phyloP scores from a whole-genome alignment of 37 sponge, comb jelly and placozoan species.

The Mnemiopsis leidyi region DNA sequence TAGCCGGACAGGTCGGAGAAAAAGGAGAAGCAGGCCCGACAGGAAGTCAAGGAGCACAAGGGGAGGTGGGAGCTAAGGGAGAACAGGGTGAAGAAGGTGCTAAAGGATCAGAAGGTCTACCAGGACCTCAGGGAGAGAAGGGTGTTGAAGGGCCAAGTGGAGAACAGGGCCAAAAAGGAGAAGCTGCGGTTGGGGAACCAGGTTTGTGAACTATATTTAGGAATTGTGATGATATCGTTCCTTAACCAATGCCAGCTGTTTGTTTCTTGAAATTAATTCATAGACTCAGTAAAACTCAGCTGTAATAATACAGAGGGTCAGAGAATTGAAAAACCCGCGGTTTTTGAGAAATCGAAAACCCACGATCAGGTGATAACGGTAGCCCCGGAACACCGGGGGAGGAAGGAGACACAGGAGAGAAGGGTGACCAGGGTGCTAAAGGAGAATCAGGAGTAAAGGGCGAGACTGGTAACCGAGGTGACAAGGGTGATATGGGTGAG shows the following conservation, averaged over 20 bases:
- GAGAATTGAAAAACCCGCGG: too few relatives aligned
- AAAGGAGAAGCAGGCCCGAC: not conserved
- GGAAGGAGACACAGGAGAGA: not conserved
- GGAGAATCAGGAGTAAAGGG: not conserved
- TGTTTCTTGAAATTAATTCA: too few relatives aligned
- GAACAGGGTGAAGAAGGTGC: conserved; percentile 7
- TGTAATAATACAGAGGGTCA: too few relatives aligned
- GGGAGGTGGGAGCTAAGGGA: conserved; percentile 24
- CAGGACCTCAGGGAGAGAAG: too few relatives aligned
- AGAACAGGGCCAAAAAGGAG: too few relatives aligned
- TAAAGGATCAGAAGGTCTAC: not conserved
- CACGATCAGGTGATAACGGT: not conserved
- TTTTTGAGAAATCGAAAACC: too few relatives aligned
- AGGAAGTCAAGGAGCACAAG: conserved; percentile 27
- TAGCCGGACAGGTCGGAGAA: not conserved
- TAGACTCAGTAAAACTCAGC: too few relatives aligned
- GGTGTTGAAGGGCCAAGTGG: not conserved
- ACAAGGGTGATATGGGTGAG: not conserved
- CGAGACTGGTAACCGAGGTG: not conserved
- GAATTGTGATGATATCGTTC: too few relatives aligned
- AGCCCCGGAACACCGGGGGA: too few relatives aligned
- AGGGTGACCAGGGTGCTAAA: not conserved
- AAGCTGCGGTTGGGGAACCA: too few relatives aligned
- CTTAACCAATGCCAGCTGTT: too few relatives aligned
- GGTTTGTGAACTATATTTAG: too few relatives aligned